Evolutionary conservation across 2,888 invertebrate species (phyloP), one percentile per base, ranked within the genome.

Genomic region (Trichopria drosophilae): DNA sequence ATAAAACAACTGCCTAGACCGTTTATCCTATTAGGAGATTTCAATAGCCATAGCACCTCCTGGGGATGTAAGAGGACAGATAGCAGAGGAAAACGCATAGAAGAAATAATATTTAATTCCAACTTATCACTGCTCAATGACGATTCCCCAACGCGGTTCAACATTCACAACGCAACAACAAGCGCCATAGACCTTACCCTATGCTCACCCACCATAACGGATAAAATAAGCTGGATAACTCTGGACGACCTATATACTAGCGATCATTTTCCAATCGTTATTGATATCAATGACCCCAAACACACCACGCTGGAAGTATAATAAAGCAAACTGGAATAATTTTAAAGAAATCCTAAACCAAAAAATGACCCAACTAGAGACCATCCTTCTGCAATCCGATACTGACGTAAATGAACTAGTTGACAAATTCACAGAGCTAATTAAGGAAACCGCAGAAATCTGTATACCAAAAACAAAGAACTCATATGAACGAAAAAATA

Each of bases 171-270:
- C 7, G 60, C 35, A 2, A 34, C 32, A 1, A 22, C 40, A 10
- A 56, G 56, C 16, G 48, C 55, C 3, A 59, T 65, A 12, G 61
- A 63, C n/a, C 23, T 62, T 3, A 20, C 48, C 1, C 6, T 63
- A 1, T 45, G 53, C 10, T 46, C 39, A n/a, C 12, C 52, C 3
- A 23, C 26, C 0, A 40, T 62, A 4, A 44, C 57, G 1, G 16
- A 41, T 3, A 22, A 16, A n/a, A 1, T 55, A 3, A 20, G 52
- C 7, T 63, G 50, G 57, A 15, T 43, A 10, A 40, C 29, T 3
- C 1, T 36, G 0, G 23, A 36, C 0, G 34, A 60, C 0, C 13
- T 40, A 5, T 43, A 57, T 23, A 49, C 51, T n/a, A 53, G 49
- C 35, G 57, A 62, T 22, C 58, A 61, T 15, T 59, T 53, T 19